Evolutionary conservation across 2,888 invertebrate genomes (phyloP).

Genomic region (Agriotes lineatus): DNA sequence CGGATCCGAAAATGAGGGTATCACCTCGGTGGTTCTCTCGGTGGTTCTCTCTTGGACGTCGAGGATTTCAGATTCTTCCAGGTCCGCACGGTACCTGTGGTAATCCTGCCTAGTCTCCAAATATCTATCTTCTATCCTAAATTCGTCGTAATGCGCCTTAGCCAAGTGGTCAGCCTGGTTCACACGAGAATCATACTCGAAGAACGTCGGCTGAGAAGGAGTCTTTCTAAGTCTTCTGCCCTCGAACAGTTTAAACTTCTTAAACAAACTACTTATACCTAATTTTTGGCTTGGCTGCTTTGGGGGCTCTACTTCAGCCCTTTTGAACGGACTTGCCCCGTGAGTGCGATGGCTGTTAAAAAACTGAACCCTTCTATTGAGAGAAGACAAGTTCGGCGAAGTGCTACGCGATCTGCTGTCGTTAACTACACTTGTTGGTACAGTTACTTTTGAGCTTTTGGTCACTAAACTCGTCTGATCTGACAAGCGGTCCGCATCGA

Average conservation of each 20-base stretch:
- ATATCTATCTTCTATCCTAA: no score
- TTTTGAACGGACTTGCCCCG: not conserved
- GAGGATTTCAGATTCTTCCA: not conserved
- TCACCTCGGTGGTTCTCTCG: not conserved
- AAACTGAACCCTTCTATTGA: conserved; percentile 29
- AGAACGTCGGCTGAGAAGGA: not conserved
- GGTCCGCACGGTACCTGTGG: not conserved
- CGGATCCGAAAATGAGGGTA: not conserved
- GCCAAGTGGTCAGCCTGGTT: no score
- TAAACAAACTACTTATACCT: conserved; percentile 12
- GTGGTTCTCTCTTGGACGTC: not conserved
- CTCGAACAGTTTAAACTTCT: conserved; percentile 27
- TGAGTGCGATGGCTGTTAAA: not conserved
- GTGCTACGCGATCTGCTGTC: conserved; percentile 30
- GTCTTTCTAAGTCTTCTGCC: not conserved
- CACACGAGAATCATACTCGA: no score
- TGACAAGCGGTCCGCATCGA: conserved; percentile 44
- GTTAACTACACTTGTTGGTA: conserved; percentile 30
- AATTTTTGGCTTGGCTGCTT: conserved; percentile 17
- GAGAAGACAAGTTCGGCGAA: conserved; percentile 21
- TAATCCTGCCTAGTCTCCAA: not conserved
- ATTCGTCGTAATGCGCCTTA: no score
- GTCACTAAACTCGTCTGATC: not conserved
- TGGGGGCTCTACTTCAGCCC: not conserved
- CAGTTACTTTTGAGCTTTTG: not conserved